Evolutionary conservation across 2,113 vertebrate species (phyloP), one percentile per base, ranked within the genome.

Genomic region (Erythrocercus mccallii): DNA sequence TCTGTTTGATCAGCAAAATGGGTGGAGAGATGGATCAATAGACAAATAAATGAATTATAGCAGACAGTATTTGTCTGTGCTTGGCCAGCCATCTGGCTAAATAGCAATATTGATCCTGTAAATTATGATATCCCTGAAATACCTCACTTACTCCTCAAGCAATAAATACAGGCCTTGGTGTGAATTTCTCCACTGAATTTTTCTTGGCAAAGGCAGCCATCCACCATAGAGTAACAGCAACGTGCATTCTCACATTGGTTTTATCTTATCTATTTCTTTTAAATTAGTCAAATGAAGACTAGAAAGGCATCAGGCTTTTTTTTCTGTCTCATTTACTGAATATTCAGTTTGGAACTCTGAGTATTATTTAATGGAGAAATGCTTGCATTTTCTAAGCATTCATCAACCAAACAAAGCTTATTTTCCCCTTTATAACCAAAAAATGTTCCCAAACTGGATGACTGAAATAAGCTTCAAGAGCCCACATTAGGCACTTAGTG

Each of bases 101-200:
- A 92, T 12, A 90, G 68, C 38, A 61, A 22, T 80, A 93, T 81
- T 93, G 92, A 94, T 93, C 74, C 68, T 42, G 54, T 80, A 92
- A 93, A 73, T 53, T 92, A 79, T 45, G 40, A 47, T 35, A 86
- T 54, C 60, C 56, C 35, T 83, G 35, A 90, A 86, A 92, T 50
- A 66, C 2, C 58, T 65, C 66, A 65, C 31, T 70, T 84, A 61
- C 17, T 93, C 54, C 60, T 95, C 56, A 86, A 81, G 64, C 76
- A 88, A 53, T 57, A 92, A 70, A 71, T 62, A 65, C 15, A 50
- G 47, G 54, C 44, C 14, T 42, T 27, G 56, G 38, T 1, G 8
- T 11, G 4, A 45, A 73, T 81, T 86, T 80, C 42, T 88, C 31
- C 54, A 45, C 23, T 47, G 30, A 92, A 6, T 42, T 82, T 79